phyloP scores from a whole-genome alignment of 2,113 vertebrate species.

The Hiodon alosoides region DNA sequence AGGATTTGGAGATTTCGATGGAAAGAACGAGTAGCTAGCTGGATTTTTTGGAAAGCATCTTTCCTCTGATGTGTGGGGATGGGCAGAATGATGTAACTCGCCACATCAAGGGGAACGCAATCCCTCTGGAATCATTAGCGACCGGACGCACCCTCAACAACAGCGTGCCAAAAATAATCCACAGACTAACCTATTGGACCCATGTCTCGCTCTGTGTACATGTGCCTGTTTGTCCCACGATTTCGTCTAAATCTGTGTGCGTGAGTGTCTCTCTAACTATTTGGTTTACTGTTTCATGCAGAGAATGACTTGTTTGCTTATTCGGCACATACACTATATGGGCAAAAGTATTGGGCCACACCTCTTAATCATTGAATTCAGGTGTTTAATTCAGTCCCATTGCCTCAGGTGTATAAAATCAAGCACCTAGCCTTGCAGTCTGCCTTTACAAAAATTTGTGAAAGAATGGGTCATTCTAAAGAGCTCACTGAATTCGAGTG shows the following conservation, averaged over 20 bases:
- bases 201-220: too few species aligned
- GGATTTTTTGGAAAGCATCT: background rate
- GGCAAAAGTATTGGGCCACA: too few species aligned
- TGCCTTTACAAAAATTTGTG: too few species aligned
- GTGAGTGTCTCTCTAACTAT: background rate
- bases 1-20: background rate
- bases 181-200: background rate
- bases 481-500: too few species aligned
- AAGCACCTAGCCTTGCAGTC: too few species aligned
- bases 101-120: background rate
- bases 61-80: background rate
- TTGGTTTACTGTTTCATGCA: background rate
- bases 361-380: too few species aligned
- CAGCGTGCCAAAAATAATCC: background rate
- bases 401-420: too few species aligned
- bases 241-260: background rate
- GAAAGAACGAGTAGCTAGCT: background rate
- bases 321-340: too few species aligned
- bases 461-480: too few species aligned
- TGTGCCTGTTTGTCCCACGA: too few species aligned
- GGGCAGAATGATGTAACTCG: background rate
- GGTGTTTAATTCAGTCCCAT: too few species aligned
- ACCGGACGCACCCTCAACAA: background rate
- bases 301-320: too few species aligned
- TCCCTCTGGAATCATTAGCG: background rate